phyloP scores from a whole-genome alignment of 2,797 vertebrate species.

The Calcarius lapponicus region DNA sequence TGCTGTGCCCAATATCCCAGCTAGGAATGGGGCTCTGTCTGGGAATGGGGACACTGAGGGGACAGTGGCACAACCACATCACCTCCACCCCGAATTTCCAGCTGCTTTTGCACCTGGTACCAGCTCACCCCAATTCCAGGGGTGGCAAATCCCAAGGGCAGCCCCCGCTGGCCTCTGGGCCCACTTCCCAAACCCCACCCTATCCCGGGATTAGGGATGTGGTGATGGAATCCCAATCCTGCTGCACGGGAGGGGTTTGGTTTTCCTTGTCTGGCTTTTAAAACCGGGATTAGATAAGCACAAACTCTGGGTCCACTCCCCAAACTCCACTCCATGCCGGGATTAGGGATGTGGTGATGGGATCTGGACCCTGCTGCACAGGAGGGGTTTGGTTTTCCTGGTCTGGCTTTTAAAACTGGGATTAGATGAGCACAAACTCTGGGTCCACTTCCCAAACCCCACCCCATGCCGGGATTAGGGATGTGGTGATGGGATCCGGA shows the following conservation, averaged over 20 bases:
- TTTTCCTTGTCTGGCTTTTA: background rate
- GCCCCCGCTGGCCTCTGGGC: fast-evolving
- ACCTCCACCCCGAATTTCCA: background rate
- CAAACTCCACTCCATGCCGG: fast-evolving
- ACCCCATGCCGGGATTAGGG: too few relatives aligned
- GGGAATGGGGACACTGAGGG: background rate
- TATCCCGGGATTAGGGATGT: too few relatives aligned
- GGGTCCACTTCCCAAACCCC: too few relatives aligned
- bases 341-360: fast-evolving
- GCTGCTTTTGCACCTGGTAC: background rate
- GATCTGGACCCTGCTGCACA: background rate
- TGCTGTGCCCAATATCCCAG: background rate
- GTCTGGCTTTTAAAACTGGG: background rate
- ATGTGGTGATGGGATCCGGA: too few relatives aligned
- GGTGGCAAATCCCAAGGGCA: background rate
- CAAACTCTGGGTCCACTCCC: background rate
- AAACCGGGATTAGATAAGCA: background rate
- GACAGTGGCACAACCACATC: fast-evolving
- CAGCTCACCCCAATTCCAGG: background rate
- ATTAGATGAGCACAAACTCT: background rate
- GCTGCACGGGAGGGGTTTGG: too few relatives aligned
- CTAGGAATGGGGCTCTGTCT: background rate
- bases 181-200: background rate
- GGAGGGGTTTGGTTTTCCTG: background rate
- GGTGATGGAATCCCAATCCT: too few relatives aligned